These are phyloP conservation scores for Percopsis omiscomaycus DNA, from an alignment of 2,797 vertebrate genomes.

Conservation along the genomic window DNA sequence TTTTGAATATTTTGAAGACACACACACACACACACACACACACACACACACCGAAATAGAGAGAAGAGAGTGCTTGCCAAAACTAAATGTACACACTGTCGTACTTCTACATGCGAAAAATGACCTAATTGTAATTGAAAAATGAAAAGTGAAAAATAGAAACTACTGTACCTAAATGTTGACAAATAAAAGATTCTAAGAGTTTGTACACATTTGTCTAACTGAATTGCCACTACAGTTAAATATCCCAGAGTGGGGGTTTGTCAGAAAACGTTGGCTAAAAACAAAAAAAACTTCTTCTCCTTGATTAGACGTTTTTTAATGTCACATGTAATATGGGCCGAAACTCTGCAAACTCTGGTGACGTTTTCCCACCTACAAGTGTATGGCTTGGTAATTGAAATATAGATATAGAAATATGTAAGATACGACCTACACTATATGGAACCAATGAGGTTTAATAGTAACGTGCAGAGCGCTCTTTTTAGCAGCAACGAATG, in stretches of 20 bases:
- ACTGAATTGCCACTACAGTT: slow-evolving; percentile 7
- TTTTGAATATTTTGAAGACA: slow-evolving; percentile 38
- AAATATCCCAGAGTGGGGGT: not conserved
- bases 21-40: slow-evolving; percentile 12
- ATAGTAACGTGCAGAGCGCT: not conserved
- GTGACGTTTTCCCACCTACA: slow-evolving; percentile 23
- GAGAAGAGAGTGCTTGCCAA: not conserved
- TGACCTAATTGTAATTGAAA: no score
- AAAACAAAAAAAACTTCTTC: slow-evolving; percentile 1
- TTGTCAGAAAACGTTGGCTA: slow-evolving; percentile 15
- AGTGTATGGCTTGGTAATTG: slow-evolving; percentile 46
- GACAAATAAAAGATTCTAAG: not conserved
- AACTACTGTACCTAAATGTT: not conserved
- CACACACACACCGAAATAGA: slow-evolving; percentile 19
- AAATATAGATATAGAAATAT: slow-evolving; percentile 3
- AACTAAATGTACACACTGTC: slow-evolving; percentile 14
- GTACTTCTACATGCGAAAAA: no score
- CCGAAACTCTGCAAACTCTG: slow-evolving; percentile 9
- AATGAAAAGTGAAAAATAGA: slow-evolving; percentile 22
- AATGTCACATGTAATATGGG: no score
- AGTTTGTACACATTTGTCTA: slow-evolving; percentile 9
- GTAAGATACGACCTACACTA: slow-evolving; percentile 15
- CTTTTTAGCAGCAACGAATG: slow-evolving; percentile 46
- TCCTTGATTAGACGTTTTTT: no score
- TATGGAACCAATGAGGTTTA: not conserved